phyloP scores from a whole-genome alignment of 2,888 invertebrate genomes.

The Petrolisthes manimaculis region DNA sequence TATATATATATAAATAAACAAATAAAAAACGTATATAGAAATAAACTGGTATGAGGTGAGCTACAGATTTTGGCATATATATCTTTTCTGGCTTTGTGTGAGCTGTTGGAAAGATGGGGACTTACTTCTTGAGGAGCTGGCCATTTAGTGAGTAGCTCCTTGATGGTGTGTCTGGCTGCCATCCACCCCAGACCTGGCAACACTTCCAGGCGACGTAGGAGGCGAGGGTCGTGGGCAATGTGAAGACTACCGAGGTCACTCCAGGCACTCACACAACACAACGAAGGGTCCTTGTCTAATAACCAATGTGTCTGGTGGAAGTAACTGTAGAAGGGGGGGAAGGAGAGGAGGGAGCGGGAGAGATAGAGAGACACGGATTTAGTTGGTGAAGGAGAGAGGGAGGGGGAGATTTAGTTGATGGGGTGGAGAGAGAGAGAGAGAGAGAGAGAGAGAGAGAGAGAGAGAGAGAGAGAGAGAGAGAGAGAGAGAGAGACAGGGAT shows the following conservation, averaged over 20 bases:
- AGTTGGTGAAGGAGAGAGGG: not conserved
- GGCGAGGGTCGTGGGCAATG: constrained; percentile 28
- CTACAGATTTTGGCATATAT: not conserved
- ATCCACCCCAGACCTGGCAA: constrained; percentile 66
- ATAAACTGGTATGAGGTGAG: constrained; percentile 12
- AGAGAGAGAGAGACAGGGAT: not conserved
- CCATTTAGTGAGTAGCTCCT: constrained; percentile 30
- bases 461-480: not conserved
- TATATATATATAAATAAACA: constrained; percentile 22
- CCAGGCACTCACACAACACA: constrained; percentile 48
- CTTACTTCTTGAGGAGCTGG: constrained; percentile 18
- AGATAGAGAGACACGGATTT: not conserved
- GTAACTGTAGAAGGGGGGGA: constrained; percentile 22
- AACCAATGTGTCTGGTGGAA: constrained; percentile 49
- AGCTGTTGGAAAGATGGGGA: too few species aligned
- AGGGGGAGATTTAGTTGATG: not conserved
- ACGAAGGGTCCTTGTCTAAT: constrained; percentile 37
- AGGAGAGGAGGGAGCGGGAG: not conserved
- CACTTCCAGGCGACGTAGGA: constrained; percentile 58
- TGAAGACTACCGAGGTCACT: constrained; percentile 41
- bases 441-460: constrained; percentile 9
- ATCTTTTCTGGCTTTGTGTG: not conserved
- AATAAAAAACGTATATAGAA: constrained; percentile 34
- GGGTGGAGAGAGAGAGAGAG: not conserved
- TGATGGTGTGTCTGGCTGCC: constrained; percentile 12